A percentile compares a stretch with the other conserved stretches of the same genome.
Evolutionary conservation across 2,888 invertebrate genomes (phyloP).

Genomic region (Drosophila gaucha): DNA sequence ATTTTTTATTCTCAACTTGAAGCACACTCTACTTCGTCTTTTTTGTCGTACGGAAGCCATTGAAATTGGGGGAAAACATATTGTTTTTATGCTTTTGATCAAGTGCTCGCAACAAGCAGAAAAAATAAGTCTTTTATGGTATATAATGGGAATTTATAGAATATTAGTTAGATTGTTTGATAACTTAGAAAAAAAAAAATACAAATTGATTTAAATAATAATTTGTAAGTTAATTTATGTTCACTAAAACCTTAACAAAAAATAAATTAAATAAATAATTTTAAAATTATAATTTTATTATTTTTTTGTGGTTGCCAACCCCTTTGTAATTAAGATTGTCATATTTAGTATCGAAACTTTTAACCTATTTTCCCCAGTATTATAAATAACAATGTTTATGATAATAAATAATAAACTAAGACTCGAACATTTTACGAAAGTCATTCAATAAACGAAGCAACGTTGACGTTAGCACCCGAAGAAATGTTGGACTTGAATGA

Average conservation of each 20-base stretch:
- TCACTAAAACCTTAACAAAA: no score
- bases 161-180: no score
- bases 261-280: no score
- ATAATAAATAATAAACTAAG: neutral
- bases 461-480: constrained; percentile 6
- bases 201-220: no score
- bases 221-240: no score
- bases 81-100: constrained; percentile 2
- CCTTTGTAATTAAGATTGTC: no score
- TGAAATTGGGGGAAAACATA: neutral
- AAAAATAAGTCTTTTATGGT: neutral
- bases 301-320: no score
- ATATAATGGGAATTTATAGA: constrained; percentile 8
- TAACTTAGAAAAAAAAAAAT: no score
- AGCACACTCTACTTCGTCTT: neutral
- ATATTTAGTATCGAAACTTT: neutral
- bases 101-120: constrained; percentile 1
- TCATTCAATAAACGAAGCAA: constrained; percentile 31
- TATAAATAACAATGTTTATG: neutral
- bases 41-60: neutral
- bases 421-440: no score
- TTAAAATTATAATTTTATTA: no score
- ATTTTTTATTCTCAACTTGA: neutral
- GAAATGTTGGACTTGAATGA: constrained; percentile 26
- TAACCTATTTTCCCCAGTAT: neutral